Evolutionary conservation across 2,113 vertebrate genomes (phyloP).

Genomic region (Eurypyga helias): DNA sequence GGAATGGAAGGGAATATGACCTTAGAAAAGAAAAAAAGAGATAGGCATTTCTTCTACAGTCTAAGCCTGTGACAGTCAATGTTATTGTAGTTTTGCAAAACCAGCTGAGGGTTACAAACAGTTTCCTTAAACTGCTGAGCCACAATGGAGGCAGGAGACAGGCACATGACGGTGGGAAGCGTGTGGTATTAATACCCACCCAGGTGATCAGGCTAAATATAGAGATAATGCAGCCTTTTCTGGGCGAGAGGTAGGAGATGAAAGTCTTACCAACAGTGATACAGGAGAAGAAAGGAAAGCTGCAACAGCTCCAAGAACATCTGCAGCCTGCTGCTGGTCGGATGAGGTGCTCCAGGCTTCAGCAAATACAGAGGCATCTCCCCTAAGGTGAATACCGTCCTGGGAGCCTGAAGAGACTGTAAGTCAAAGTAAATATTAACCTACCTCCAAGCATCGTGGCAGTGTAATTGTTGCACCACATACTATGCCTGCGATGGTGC

Average conservation of each 20-base stretch:
- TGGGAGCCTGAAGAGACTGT: background rate
- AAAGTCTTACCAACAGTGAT: background rate
- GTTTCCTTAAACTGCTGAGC: background rate
- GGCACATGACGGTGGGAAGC: background rate
- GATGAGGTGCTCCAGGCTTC: background rate
- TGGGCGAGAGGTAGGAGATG: background rate
- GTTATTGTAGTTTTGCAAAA: background rate
- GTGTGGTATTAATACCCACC: background rate
- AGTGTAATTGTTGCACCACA: background rate
- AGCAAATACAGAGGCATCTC: background rate
- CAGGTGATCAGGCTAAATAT: background rate
- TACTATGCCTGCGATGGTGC: background rate
- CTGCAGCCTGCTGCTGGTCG: background rate
- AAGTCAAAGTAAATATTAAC: background rate
- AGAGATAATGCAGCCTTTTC: background rate
- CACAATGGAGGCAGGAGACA: background rate
- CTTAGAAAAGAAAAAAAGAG: background rate
- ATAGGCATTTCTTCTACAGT: background rate
- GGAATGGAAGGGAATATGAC: background rate
- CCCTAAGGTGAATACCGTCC: background rate
- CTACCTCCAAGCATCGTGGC: background rate
- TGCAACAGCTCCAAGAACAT: background rate
- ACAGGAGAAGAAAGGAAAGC: background rate
- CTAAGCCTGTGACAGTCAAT: background rate
- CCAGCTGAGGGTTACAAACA: background rate